Base-by-base conservation (phyloP, 2,888 invertebrate species). In the Drosophila barbarae region DNA sequence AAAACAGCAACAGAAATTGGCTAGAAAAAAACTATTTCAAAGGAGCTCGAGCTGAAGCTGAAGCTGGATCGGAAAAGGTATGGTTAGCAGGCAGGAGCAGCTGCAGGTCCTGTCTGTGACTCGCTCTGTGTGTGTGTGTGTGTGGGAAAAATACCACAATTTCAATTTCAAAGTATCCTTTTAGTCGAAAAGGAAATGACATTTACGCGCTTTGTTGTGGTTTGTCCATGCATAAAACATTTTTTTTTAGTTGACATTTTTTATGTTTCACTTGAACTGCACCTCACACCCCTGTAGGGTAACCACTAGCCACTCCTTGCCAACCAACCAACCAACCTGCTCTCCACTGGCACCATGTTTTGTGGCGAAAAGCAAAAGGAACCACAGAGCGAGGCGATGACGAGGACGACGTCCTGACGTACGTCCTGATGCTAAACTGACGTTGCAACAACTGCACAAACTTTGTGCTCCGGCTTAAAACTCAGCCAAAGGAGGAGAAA, bases 151-250 rank as follows among this genome's bases (percentile, higher is more conserved):
- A 74, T 71, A 73, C 81, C 81, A 75, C 81, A 83, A 81, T 83
- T 81, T 81, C 78, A 83, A 81, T 81, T 78, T 83, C 81, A 83
- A 81, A 83, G 84, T 83, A 81, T 83, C 84, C 83, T 81, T 81
- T 81, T 83, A 83, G 84, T 78, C 72, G 46, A 69, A 82, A 81
- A 78, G 84, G 81, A 81, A 81, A 83, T 81, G 81, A 83, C 84
- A 83, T 81, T 81, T 81, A 81, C 81, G 81, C 81, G 81, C 81
- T 83, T 81, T 81, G 84, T 81, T 83, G 84, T 83, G 81, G 81
- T 81, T 74, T 71, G 67, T 69, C 72, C 81, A 81, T 81, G 84
- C 81, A 82, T 78, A 82, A 83, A 82, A 83, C 84, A 83, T 83
- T 82, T 77, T 41, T 38, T 36, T 54, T 73, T 80, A 73, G 76